Evolutionary conservation across 53 echinoderm and acorn worm genomes (phyloP).

Genomic region (Patiria pectinifera): DNA sequence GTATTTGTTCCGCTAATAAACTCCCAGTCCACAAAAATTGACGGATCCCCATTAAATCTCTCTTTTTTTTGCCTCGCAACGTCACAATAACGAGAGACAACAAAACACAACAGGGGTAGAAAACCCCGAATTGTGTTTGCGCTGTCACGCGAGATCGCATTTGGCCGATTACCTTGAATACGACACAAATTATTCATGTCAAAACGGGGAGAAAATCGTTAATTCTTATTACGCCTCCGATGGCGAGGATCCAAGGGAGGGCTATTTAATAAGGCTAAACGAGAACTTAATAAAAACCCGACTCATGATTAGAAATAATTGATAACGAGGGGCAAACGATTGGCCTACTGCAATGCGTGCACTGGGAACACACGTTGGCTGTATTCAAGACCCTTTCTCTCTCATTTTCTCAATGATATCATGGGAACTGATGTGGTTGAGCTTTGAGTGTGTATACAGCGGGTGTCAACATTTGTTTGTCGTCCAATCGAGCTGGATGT

Average conservation of each 20-base stretch:
- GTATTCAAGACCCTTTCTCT: background rate
- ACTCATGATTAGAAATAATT: conserved; percentile 49
- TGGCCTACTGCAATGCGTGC: background rate
- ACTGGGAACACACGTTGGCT: background rate
- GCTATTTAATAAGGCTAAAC: conserved; percentile 55
- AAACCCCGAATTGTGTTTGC: conserved; percentile 47
- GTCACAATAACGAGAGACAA: background rate
- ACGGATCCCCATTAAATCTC: background rate
- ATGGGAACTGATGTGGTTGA: background rate
- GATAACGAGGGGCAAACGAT: conserved; percentile 27
- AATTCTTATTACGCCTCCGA: conserved; percentile 25
- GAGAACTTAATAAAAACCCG: conserved; percentile 44
- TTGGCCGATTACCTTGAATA: conserved; percentile 57
- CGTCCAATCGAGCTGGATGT: background rate
- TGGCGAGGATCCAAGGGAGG: background rate
- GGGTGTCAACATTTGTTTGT: conserved; percentile 22
- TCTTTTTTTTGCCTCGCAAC: background rate
- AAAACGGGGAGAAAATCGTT: conserved; percentile 46
- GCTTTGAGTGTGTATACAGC: conserved; percentile 6
- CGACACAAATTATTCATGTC: conserved; percentile 60
- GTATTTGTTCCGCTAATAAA: conserved; percentile 58
- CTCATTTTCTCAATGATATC: background rate
- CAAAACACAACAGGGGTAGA: background rate
- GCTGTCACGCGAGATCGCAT: conserved; percentile 33
- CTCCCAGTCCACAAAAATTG: background rate